phyloP scores from a whole-genome alignment of 2,113 vertebrate species.

The Ictalurus furcatus region DNA sequence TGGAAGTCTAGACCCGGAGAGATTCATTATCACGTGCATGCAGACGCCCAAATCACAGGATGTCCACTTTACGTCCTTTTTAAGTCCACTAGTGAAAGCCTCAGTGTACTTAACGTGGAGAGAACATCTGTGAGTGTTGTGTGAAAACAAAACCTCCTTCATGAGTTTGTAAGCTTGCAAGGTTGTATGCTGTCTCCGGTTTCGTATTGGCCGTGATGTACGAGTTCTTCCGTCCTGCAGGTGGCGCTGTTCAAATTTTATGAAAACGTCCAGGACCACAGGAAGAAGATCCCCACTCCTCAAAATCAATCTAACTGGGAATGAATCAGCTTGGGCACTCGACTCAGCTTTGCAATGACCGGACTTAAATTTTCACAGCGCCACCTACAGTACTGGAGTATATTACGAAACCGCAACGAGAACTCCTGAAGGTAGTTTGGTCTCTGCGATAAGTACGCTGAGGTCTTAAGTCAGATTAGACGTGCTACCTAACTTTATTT shows the following conservation, averaged over 20 bases:
- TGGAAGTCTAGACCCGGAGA: neutral
- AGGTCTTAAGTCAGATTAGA: neutral
- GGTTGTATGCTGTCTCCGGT: neutral
- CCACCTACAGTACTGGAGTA: neutral
- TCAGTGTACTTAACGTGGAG: neutral
- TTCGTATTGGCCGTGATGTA: neutral
- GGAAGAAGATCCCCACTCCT: neutral
- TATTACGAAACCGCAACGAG: neutral
- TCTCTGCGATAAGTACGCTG: no score
- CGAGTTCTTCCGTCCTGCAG: neutral
- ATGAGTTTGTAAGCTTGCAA: neutral
- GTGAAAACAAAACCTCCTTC: neutral
- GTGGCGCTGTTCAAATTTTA: neutral
- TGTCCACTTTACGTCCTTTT: neutral
- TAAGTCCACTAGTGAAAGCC: neutral
- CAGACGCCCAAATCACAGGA: neutral
- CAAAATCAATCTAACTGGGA: neutral
- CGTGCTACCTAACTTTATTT: slow-evolving; percentile 7
- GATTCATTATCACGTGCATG: neutral
- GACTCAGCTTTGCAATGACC: neutral
- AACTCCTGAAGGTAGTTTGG: neutral
- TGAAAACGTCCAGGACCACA: neutral
- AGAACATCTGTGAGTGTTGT: neutral
- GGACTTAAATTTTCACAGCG: neutral
- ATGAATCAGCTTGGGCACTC: neutral